These are phyloP conservation scores for Drosophila nasuta DNA, from an alignment of 1,140 invertebrate species.

Conservation along the genomic window DNA sequence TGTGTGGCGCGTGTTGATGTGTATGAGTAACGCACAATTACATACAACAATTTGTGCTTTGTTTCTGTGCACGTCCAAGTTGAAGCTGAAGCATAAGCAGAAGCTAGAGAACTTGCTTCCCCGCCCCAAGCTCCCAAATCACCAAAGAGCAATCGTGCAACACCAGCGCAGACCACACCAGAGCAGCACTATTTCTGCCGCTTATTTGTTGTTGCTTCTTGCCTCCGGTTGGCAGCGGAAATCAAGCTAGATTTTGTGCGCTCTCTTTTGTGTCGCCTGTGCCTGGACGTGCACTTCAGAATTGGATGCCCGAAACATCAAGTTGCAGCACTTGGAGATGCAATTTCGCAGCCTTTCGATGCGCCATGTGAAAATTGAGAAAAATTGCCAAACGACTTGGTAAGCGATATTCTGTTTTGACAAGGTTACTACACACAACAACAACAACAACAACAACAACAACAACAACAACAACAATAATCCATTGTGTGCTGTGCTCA, in stretches of 20 bases:
- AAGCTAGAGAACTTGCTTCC: slow-evolving; percentile 5
- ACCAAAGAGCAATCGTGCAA: slow-evolving; percentile 80
- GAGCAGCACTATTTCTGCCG: slow-evolving; percentile 13
- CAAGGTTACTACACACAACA: slow-evolving; percentile 36
- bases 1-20: slow-evolving; percentile 52
- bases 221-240: slow-evolving; percentile 26
- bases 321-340: slow-evolving; percentile 38
- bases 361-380: slow-evolving; percentile 78
- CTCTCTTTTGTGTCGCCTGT: not conserved
- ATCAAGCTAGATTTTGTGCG: slow-evolving; percentile 27
- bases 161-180: slow-evolving; percentile 44
- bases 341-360: slow-evolving; percentile 43
- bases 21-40: slow-evolving; percentile 77
- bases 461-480: no score
- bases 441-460: no score
- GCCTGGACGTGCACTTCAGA: slow-evolving; percentile 37
- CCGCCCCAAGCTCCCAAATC: slow-evolving; percentile 57
- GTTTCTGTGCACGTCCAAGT: slow-evolving; percentile 54
- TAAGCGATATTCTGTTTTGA: slow-evolving; percentile 79
- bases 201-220: slow-evolving; percentile 27
- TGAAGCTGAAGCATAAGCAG: slow-evolving; percentile 24
- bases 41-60: slow-evolving; percentile 83
- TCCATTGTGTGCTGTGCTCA: slow-evolving; percentile 29
- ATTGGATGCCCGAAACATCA: slow-evolving; percentile 76
- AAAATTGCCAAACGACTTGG: slow-evolving; percentile 82